A percentile compares a stretch with the other conserved stretches of the same genome.
Conservation (phyloP, 1,140 invertebrate species). For the Dinoponera quadriceps region DNA sequence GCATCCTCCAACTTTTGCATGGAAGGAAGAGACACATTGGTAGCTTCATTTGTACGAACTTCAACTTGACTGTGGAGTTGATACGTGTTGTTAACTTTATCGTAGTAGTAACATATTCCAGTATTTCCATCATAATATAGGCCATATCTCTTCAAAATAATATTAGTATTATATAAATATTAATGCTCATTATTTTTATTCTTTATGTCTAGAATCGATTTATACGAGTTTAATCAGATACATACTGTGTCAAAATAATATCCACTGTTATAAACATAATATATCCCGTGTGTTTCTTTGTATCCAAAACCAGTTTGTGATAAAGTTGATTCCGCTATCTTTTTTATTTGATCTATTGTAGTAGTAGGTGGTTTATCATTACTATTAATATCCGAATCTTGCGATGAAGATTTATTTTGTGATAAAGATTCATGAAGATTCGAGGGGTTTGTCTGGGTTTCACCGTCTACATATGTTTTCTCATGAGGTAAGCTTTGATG, state of each 20-base stretch:
- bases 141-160: conserved; percentile 89
- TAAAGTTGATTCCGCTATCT: conserved; percentile 90
- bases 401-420: too few species aligned
- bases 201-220: background rate
- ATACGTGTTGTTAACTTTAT: conserved; percentile 89
- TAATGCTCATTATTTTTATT: background rate
- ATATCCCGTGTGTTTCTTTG: conserved; percentile 93
- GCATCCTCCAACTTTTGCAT: conserved; percentile 63
- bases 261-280: conserved; percentile 94
- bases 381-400: conserved; percentile 75
- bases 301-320: conserved; percentile 93
- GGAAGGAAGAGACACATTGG: background rate
- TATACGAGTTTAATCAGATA: conserved; percentile 65
- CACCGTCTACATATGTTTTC: conserved; percentile 70
- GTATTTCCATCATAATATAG: conserved; percentile 95
- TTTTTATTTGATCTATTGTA: conserved; percentile 90
- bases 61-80: conserved; percentile 90
- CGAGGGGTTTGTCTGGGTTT: conserved; percentile 76
- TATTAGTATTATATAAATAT: conserved; percentile 26
- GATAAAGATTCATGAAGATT: conserved; percentile 61
- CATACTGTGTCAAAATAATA: conserved; percentile 96
- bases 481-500: conserved; percentile 57
- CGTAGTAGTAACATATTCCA: conserved; percentile 92
- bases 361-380: conserved; percentile 84
- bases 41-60: conserved; percentile 59